phyloP scores from a whole-genome alignment of 2,113 vertebrate species.

The Caranx melampygus region DNA sequence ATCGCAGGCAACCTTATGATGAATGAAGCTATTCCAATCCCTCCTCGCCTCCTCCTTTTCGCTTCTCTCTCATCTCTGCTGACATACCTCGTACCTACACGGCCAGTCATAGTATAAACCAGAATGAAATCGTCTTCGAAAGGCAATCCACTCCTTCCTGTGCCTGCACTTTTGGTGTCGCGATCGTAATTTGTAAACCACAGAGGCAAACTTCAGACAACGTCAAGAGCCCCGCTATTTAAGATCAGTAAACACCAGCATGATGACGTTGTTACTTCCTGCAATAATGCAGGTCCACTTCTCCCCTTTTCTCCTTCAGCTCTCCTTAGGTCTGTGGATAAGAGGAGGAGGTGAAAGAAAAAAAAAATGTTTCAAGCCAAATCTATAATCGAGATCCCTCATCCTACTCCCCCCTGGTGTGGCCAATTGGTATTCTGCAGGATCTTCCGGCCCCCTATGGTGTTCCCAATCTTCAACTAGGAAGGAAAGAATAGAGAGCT shows the following conservation, averaged over 20 bases:
- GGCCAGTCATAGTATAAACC: conserved; percentile 62
- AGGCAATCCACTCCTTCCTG: conserved; percentile 61
- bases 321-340: conserved; percentile 53
- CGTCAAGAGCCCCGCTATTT: conserved; percentile 56
- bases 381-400: conserved; percentile 86
- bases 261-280: conserved; percentile 44
- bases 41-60: conserved; percentile 59
- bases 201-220: conserved; percentile 46
- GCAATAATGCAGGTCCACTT: conserved; percentile 45
- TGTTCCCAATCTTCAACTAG: conserved; percentile 83
- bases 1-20: conserved; percentile 74
- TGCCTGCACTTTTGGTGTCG: conserved; percentile 50
- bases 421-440: conserved; percentile 86
- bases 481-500: conserved; percentile 82
- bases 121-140: conserved; percentile 58
- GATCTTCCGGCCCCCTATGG: conserved; percentile 82
- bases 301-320: conserved; percentile 58
- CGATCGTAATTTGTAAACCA: conserved; percentile 68
- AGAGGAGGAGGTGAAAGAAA: conserved; percentile 51
- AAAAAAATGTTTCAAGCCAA: conserved; percentile 80
- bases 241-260: conserved; percentile 63
- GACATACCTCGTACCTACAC: conserved; percentile 66
- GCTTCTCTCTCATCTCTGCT: conserved; percentile 61
- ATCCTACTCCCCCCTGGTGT: conserved; percentile 79
- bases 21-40: conserved; percentile 79